Conservation (phyloP, 2,797 vertebrate genomes). For the Pseudotriccus pelzelni region DNA sequence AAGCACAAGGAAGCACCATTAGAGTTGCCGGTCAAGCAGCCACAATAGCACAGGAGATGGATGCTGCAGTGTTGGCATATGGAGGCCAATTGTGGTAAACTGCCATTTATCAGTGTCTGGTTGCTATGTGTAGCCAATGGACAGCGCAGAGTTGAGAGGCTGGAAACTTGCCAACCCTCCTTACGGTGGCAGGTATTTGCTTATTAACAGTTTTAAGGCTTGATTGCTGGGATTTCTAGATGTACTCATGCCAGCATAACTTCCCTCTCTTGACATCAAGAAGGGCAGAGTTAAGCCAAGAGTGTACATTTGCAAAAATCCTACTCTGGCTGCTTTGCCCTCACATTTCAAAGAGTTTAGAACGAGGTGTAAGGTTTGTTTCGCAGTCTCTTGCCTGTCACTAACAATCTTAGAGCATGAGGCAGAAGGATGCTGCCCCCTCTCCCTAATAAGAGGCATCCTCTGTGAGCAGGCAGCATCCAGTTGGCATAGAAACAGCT, state of each 20-base stretch:
- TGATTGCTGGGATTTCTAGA: neutral
- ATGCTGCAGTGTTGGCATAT: neutral
- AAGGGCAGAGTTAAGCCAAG: neutral
- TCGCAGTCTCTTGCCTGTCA: neutral
- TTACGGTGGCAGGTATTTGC: neutral
- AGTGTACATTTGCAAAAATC: neutral
- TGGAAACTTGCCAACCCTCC: neutral
- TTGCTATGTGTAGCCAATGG: neutral
- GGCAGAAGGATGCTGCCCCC: neutral
- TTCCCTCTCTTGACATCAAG: neutral
- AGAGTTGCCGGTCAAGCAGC: neutral
- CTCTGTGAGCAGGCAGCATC: neutral
- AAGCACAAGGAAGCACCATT: neutral
- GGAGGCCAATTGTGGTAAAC: neutral
- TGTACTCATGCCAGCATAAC: fast-evolving
- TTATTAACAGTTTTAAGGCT: neutral
- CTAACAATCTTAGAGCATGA: neutral
- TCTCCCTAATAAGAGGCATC: neutral
- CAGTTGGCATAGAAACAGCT: neutral
- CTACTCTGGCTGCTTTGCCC: neutral
- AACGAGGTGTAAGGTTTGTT: neutral
- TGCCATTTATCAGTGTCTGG: neutral
- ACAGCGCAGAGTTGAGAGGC: neutral
- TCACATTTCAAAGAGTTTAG: neutral
- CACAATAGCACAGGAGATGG: neutral